phyloP scores from a whole-genome alignment of 92 coral and sea anemone species.

The Umimayanthus chanpuru region DNA sequence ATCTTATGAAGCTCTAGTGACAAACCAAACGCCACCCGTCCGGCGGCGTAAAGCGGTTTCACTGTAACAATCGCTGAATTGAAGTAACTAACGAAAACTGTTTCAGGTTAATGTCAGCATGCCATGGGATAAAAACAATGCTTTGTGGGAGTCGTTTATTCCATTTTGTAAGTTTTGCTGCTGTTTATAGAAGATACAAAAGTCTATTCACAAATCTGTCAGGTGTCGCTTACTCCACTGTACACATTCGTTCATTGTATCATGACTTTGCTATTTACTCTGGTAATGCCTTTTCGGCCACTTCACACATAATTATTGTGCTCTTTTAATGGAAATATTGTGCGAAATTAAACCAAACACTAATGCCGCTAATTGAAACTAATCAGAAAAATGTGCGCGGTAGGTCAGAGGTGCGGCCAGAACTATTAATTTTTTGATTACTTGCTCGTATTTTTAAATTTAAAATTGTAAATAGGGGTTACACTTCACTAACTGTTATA shows the following conservation, averaged over 20 bases:
- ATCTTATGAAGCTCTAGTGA: not conserved
- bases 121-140: constrained; percentile 18
- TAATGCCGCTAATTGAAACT: constrained; percentile 38
- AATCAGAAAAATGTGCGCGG: constrained; percentile 9
- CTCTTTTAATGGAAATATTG: constrained; percentile 9
- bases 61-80: not conserved
- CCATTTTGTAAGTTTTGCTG: not conserved
- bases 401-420: not conserved
- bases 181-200: constrained; percentile 8
- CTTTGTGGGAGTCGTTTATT: not conserved
- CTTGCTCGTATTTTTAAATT: not conserved
- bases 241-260: not conserved
- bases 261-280: constrained; percentile 23
- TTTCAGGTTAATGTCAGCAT: constrained; percentile 31
- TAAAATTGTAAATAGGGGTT: no score
- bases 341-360: constrained; percentile 10
- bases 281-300: constrained; percentile 30
- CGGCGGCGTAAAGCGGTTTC: not conserved
- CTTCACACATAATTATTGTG: constrained; percentile 4
- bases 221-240: not conserved
- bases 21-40: not conserved
- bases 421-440: no score
- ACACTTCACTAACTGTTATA: no score
- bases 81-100: no score
- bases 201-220: constrained; percentile 24